A percentile compares a stretch with the other conserved stretches of the same genome.
phyloP scores from a whole-genome alignment of 2,888 invertebrate genomes.

The Calliopum simillimum region DNA sequence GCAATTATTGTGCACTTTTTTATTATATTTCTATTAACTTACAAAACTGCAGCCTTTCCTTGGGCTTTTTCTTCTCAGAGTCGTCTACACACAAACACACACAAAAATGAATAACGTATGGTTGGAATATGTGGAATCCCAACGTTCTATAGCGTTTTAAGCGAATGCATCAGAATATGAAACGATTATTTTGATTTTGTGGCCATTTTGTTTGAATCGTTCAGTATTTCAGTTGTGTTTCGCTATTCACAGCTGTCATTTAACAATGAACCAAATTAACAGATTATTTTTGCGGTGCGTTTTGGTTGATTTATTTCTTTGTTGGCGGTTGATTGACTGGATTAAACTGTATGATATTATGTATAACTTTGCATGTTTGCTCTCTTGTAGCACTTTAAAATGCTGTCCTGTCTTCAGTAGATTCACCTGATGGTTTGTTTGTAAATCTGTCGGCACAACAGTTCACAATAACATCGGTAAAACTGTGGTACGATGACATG shows the following conservation, averaged over 20 bases:
- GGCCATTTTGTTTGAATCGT: slow-evolving; percentile 26
- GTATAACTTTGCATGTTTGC: no score
- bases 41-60: slow-evolving; percentile 44
- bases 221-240: slow-evolving; percentile 8
- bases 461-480: no score
- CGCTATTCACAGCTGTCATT: slow-evolving; percentile 25
- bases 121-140: slow-evolving; percentile 10
- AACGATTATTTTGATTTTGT: slow-evolving; percentile 18
- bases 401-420: no score
- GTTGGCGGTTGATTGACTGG: no score
- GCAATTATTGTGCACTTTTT: slow-evolving; percentile 28
- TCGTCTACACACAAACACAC: slow-evolving; percentile 38
- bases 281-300: no score
- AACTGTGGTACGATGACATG: no score
- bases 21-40: slow-evolving; percentile 38
- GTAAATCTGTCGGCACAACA: no score
- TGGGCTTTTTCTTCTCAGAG: slow-evolving; percentile 31
- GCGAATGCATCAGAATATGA: slow-evolving; percentile 4
- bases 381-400: no score
- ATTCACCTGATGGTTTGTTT: no score
- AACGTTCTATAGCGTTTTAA: not conserved
- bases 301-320: no score
- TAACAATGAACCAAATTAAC: not conserved
- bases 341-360: no score
- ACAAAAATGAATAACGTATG: slow-evolving; percentile 17